Evolutionary conservation across 2,113 vertebrate species (phyloP), one percentile per base, ranked within the genome.

Genomic region (Tenrec ecaudatus): DNA sequence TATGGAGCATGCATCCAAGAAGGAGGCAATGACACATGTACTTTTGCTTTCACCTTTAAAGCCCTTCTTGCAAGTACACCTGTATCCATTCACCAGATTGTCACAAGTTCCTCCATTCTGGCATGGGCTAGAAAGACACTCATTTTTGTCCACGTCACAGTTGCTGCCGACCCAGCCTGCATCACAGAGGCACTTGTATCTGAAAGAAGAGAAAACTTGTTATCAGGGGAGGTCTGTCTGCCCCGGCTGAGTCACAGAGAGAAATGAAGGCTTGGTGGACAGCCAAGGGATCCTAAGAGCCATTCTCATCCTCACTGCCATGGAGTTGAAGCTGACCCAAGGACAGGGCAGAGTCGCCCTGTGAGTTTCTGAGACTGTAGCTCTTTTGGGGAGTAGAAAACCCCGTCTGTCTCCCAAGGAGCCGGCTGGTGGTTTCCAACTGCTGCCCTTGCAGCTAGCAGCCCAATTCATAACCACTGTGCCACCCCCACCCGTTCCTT

Each of bases 51-150:
- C 95, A 99, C 99, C 99, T 98, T 98, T 98, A 96, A 99, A 99
- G 79, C 99, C 99, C 85, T 96, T 98, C 87, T 96, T 98, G 94
- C 99, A 99, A 47, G 96, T 95, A 93, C 99, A 99, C 78, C 96
- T 98, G 96, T 99, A 99, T 68, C 98, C 98, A 69, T 99, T 99
- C 94, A 98, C 96, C 31, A 98, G 97, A 92, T 99, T 98, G 64
- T 98, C 94, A 96, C 99, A 99, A 15, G 95, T 98, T 94, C 98
- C 99, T 79, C 98, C 98, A 0, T 99, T 98, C 86, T 98, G 99
- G 96, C 99, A 99, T 0, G 99, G 99, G 94, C 97, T 98, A 17
- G 98, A 98, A 96, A 98, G 98, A 91, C 99, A 99, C 90, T 99
- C 99, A 0, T 99, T 98, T 86, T 97, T 98, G 95, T 99, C 98